Percentiles rank a stretch among this genome's conserved stretches.
phyloP scores from a whole-genome alignment of 2,113 vertebrate genomes.

The Ophthalmolycus amberensis region DNA sequence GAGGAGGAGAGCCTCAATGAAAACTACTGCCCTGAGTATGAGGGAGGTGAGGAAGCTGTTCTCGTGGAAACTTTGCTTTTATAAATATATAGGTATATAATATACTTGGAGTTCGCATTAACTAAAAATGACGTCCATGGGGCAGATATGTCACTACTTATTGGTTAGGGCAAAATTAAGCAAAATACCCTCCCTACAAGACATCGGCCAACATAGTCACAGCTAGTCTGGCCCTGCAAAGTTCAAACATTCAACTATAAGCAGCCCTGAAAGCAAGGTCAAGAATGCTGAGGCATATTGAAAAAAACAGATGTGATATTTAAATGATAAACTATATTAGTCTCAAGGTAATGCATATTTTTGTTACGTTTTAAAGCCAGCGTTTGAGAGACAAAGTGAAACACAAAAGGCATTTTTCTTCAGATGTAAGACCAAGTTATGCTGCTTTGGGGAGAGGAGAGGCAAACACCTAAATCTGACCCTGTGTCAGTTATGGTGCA shows the following conservation, averaged over 20 bases:
- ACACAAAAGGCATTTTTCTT: conserved; percentile 1
- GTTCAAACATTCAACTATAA: background rate
- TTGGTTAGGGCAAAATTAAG: background rate
- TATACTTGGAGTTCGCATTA: background rate
- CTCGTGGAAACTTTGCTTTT: conserved; percentile 1
- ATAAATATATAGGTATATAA: background rate
- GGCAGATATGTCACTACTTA: background rate
- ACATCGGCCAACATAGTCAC: background rate
- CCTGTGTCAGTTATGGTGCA: background rate
- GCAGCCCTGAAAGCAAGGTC: too few relatives aligned
- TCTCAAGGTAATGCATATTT: conserved; percentile 9
- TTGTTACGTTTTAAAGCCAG: background rate
- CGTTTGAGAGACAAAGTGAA: background rate
- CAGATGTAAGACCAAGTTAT: conserved; percentile 3
- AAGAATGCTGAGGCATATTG: conserved; percentile 3
- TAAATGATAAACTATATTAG: background rate
- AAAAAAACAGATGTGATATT: conserved; percentile 15
- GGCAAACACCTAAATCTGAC: conserved; percentile 8
- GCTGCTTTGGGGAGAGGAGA: background rate
- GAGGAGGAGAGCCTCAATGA: conserved; percentile 99
- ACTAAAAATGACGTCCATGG: background rate
- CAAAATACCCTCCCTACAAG: background rate
- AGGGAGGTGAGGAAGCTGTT: conserved; percentile 85
- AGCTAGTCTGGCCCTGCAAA: background rate
- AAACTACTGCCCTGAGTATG: conserved; percentile 96